phyloP scores from a whole-genome alignment of 2,888 invertebrate genomes.

The Acanthosepion lycidas region DNA sequence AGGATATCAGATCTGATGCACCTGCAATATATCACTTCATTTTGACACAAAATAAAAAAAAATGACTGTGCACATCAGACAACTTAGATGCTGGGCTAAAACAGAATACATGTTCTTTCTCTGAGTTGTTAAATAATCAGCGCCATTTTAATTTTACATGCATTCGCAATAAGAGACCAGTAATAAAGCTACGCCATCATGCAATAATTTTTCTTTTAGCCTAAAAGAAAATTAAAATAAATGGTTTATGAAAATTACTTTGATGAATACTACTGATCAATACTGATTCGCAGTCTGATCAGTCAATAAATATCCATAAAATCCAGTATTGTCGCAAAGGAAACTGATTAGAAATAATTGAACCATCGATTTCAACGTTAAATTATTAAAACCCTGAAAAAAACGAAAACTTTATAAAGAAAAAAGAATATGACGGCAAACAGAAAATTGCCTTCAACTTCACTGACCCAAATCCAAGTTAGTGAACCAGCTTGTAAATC shows the following conservation, averaged over 20 bases:
- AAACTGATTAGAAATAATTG: background rate
- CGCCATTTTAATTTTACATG: background rate
- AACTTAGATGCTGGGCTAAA: too few relatives aligned
- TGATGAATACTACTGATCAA: background rate
- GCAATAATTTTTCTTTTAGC: background rate
- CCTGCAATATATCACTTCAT: too few relatives aligned
- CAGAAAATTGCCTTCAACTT: too few relatives aligned
- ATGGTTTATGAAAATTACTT: background rate
- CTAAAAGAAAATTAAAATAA: background rate
- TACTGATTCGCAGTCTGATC: background rate
- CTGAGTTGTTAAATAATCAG: too few relatives aligned
- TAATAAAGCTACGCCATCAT: background rate
- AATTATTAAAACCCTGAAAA: background rate
- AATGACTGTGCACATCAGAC: too few relatives aligned
- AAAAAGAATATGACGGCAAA: too few relatives aligned
- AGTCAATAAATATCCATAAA: background rate
- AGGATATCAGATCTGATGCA: too few relatives aligned
- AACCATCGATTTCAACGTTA: background rate
- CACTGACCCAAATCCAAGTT: too few relatives aligned
- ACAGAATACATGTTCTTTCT: too few relatives aligned
- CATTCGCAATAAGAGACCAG: background rate
- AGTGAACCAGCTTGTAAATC: too few relatives aligned
- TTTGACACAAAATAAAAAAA: too few relatives aligned
- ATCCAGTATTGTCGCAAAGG: background rate
- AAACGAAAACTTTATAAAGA: too few relatives aligned